Evolutionary conservation across 2,797 vertebrate genomes (phyloP), one percentile per base, ranked within the genome.

Genomic region (Myotis daubentonii): DNA sequence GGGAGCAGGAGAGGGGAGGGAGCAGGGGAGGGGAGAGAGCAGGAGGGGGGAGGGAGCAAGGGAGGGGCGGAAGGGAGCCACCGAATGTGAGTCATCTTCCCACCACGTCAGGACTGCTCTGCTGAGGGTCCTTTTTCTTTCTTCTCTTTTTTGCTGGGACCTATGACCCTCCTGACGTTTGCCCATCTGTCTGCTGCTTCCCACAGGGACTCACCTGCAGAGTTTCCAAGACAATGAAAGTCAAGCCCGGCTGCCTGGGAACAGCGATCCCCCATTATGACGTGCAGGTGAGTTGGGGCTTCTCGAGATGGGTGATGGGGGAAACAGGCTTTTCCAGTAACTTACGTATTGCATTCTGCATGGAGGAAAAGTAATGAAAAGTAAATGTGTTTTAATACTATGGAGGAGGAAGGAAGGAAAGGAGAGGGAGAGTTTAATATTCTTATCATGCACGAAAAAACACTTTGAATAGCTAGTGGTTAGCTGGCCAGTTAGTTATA

Each of bases 241-340:
- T 99, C 95, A 99, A 98, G 87, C 98, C 98, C 0, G 98, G 99
- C 25, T 98, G 96, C 47, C 98, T 99, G 97, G 99, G 99, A 79
- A 99, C 98, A 83, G 96, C 98, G 3, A 93, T 96, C 66, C 97
- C 98, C 1, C 97, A 94, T 11, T 99, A 98, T 55, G 98, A 99
- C 51, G 98, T 99, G 51, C 98, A 99, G 99, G 99, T 99, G 89
- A 95, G 96, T 79, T 19, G 9, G 33, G 2, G 1, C n/a, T 44
- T 6, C 44, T 47, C 44, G 11, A 11, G 44, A 2, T 47, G 44
- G 74, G 44, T 5, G 51, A 38, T 3, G 25, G 22, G 30, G 5
- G 15, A 55, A 8, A 9, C 7, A 57, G 5, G 2, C 3, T 6
- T 53, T 84, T 53, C 38, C 49, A 66, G 25, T 44, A 47, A 72